Conservation (phyloP, 2,888 invertebrate species). For the Xylocampa areola region DNA sequence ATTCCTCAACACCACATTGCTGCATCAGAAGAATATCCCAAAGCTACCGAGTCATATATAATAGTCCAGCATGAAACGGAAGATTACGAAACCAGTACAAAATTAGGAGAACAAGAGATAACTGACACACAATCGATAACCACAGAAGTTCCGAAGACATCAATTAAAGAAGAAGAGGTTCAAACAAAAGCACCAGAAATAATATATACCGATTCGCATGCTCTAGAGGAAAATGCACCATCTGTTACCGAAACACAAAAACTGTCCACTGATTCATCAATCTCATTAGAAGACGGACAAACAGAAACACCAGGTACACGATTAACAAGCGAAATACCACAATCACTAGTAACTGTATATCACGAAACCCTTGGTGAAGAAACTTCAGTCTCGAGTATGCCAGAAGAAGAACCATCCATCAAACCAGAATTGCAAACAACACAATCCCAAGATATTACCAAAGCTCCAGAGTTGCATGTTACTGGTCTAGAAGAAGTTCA, state of each 20-base stretch:
- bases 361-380: slow-evolving; percentile 25
- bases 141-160: slow-evolving; percentile 18
- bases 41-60: slow-evolving; percentile 14
- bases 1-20: slow-evolving; percentile 22
- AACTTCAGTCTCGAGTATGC: slow-evolving; percentile 19
- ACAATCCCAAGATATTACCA: slow-evolving; percentile 33
- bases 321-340: slow-evolving; percentile 41
- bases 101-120: slow-evolving; percentile 22
- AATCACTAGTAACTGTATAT: slow-evolving; percentile 44
- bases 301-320: slow-evolving; percentile 32
- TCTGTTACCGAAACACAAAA: slow-evolving; percentile 27
- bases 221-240: slow-evolving; percentile 7
- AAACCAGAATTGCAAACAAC: slow-evolving; percentile 40
- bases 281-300: slow-evolving; percentile 19
- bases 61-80: slow-evolving; percentile 19
- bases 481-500: slow-evolving; percentile 11
- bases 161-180: slow-evolving; percentile 23
- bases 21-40: slow-evolving; percentile 11
- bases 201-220: slow-evolving; percentile 19
- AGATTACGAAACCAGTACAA: slow-evolving; percentile 27
- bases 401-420: slow-evolving; percentile 27
- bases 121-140: slow-evolving; percentile 20
- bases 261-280: slow-evolving; percentile 34
- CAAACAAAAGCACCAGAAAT: slow-evolving; percentile 17
- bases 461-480: slow-evolving; percentile 27